Base-by-base conservation (phyloP, 2,113 vertebrate genomes). In the Orthonyx spaldingii region DNA sequence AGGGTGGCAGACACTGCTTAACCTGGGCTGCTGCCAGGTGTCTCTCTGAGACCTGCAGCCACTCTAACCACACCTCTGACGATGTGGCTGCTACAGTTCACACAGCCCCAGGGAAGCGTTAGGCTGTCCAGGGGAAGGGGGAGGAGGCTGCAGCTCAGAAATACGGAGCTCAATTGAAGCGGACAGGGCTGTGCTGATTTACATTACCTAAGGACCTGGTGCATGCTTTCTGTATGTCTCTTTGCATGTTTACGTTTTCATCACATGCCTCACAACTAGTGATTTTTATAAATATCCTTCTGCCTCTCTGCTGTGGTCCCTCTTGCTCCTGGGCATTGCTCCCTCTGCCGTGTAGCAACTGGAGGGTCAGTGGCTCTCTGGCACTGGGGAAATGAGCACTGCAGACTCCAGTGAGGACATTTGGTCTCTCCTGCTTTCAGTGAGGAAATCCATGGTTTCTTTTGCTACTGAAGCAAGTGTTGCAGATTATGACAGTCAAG, bases 401-500 rank as follows among this genome's bases (percentile, higher is more conserved):
- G 1, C 72, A 46, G 33, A 52, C 8, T 16, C 28, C 61, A 59
- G 19, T 3, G 1, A 79, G 37, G 55, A 15, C 3, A 2, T 20
- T 35, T 35, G 32, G 33, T n/a, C 39, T 37, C 30, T 85, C 47
- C 30, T 1, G 2, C 12, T 10, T 80, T 68, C 72, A 6, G 21
- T 24, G 75, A 69, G 56, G 75, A 79, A 65, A 44, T 79, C 37
- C 16, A 2, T 1, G 3, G 21, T n/a, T 60, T 86, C 60, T 68
- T 61, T 64, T 70, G 56, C 60, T 77, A 47, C 79, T 27, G 28
- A 89, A 72, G 47, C 64, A 71, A 33, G 60, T 33, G 17, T 47
- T 1, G 0, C 3, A 2, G 68, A 22, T 39, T 35, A 16, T 0
- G 8, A 17, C 0, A 0, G 74, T 68, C 44, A 27, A 5, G 47